These are phyloP conservation scores for Synanceia verrucosa DNA, from an alignment of 2,797 vertebrate species.

Conservation along the genomic window DNA sequence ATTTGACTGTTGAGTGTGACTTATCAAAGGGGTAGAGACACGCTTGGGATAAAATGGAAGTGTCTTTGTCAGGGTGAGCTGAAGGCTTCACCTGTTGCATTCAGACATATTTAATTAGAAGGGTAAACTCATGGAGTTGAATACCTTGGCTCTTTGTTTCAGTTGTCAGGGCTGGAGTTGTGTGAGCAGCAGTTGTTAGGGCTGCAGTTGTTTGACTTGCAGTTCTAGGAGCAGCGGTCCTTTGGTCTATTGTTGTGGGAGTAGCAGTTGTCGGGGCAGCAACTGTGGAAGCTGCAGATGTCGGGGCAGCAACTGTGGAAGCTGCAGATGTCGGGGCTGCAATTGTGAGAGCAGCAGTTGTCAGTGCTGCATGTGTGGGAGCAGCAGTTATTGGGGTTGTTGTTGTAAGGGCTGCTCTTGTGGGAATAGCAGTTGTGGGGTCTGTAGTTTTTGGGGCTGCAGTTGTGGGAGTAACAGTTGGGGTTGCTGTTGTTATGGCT, in stretches of 20 bases:
- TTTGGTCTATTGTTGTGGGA: fast-evolving
- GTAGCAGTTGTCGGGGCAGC: fast-evolving
- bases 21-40: background rate
- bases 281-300: background rate
- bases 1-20: background rate
- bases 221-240: fast-evolving
- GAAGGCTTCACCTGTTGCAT: background rate
- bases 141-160: background rate
- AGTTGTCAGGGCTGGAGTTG: background rate
- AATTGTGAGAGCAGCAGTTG: background rate
- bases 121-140: background rate
- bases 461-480: background rate
- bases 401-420: background rate
- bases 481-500: fast-evolving
- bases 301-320: fast-evolving
- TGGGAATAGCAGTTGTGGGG: fast-evolving
- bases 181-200: background rate
- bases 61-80: background rate
- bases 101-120: too few species aligned
- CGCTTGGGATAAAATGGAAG: background rate
- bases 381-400: background rate
- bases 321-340: fast-evolving
- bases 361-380: fast-evolving
- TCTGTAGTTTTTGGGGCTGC: background rate
- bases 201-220: background rate